A percentile compares a stretch with the other conserved stretches of the same genome.
These are phyloP conservation scores for Meliscaeva auricollis DNA, from an alignment of 2,888 invertebrate species.

Conservation along the genomic window DNA sequence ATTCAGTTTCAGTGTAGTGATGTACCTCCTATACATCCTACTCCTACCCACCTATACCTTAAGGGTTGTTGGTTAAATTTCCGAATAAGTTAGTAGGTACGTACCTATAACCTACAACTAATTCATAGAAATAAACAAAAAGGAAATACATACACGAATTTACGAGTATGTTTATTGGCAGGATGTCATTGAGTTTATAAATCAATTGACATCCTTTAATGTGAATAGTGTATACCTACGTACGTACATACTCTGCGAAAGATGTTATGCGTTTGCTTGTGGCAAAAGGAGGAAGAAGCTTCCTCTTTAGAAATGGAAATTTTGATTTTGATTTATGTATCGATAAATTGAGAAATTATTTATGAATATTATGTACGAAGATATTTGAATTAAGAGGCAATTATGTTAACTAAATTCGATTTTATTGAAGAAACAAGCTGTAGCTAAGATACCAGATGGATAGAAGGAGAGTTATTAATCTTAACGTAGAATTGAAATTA, in stretches of 20 bases:
- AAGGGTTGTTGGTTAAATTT: neutral
- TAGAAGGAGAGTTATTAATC: no score
- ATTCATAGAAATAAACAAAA: neutral
- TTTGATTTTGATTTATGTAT: constrained; percentile 20
- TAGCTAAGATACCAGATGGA: no score
- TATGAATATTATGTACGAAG: no score
- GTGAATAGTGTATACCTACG: neutral
- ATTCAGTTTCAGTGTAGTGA: neutral
- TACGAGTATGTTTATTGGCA: neutral
- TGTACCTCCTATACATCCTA: neutral
- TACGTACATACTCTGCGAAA: neutral
- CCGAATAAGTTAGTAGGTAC: neutral
- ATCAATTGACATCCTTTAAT: neutral
- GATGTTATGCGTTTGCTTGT: neutral
- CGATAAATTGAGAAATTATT: constrained; percentile 9
- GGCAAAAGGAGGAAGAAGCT: neutral
- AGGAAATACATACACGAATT: neutral
- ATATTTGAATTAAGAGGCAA: neutral
- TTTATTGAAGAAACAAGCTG: neutral
- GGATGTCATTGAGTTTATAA: neutral
- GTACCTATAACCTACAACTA: neutral
- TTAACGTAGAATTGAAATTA: no score
- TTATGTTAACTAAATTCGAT: neutral
- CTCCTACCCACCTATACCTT: neutral
- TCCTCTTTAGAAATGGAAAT: neutral